phyloP scores from a whole-genome alignment of 2,113 vertebrate genomes.

The Equus quagga region DNA sequence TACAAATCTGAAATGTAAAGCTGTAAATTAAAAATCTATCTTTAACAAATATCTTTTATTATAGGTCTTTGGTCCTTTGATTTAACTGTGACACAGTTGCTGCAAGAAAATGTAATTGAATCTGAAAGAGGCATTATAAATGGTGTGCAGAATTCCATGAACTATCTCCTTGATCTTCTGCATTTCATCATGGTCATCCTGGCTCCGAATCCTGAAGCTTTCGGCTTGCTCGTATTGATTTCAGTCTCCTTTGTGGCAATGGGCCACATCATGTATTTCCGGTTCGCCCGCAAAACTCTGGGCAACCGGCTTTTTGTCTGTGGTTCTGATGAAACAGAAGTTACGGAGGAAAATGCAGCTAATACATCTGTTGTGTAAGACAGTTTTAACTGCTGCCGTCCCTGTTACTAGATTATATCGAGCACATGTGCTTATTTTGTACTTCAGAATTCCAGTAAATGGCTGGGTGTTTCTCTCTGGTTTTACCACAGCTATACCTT shows the following conservation, averaged over 20 bases:
- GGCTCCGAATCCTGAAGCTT: slow-evolving; percentile 97
- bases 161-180: slow-evolving; percentile 98
- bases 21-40: background rate
- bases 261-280: slow-evolving; percentile 98
- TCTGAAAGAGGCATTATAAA: slow-evolving; percentile 98
- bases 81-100: slow-evolving; percentile 98
- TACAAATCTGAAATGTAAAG: background rate
- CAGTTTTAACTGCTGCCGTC: background rate
- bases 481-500: slow-evolving; percentile 59
- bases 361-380: slow-evolving; percentile 85
- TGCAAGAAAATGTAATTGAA: slow-evolving; percentile 98
- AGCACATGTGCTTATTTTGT: slow-evolving; percentile 60
- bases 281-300: slow-evolving; percentile 94
- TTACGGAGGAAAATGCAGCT: slow-evolving; percentile 69
- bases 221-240: slow-evolving; percentile 97
- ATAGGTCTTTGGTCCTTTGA: slow-evolving; percentile 99
- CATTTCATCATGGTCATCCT: slow-evolving; percentile 99
- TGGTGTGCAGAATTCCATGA: slow-evolving; percentile 99
- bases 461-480: slow-evolving; percentile 79
- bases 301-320: slow-evolving; percentile 93
- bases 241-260: slow-evolving; percentile 98
- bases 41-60: slow-evolving; percentile 50
- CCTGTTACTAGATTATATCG: slow-evolving; percentile 65
- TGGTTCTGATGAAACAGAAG: slow-evolving; percentile 85
- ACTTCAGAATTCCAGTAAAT: slow-evolving; percentile 38